phyloP scores from a whole-genome alignment of 2,797 vertebrate genomes.

The Mycteria americana region DNA sequence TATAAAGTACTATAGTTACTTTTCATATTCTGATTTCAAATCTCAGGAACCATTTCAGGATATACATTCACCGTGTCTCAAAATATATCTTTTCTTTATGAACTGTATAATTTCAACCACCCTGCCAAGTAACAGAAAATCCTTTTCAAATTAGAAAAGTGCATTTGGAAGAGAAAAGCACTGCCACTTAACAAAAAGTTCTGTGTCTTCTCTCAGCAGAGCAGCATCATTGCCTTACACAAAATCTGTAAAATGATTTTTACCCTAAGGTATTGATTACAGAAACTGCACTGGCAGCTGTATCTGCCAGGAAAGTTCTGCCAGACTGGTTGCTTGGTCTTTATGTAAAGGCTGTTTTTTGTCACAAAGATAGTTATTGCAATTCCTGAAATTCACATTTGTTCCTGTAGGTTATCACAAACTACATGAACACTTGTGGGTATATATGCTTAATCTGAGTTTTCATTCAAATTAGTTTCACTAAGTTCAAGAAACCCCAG shows the following conservation, averaged over 20 bases:
- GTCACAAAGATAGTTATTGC: not conserved
- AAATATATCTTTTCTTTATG: not conserved
- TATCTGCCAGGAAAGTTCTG: not conserved
- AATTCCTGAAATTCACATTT: not conserved
- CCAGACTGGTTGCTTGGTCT: not conserved
- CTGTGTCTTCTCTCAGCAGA: not conserved
- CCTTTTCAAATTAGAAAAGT: not conserved
- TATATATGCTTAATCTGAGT: not conserved
- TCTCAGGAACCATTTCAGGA: not conserved
- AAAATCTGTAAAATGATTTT: not conserved
- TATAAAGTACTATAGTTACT: not conserved
- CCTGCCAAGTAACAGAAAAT: not conserved
- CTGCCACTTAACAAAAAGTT: not conserved
- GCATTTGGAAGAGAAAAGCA: not conserved
- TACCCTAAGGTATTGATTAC: not conserved
- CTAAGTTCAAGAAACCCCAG: rapidly evolving
- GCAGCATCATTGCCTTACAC: not conserved
- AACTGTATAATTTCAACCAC: not conserved
- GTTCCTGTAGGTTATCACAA: not conserved
- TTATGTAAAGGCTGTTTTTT: not conserved
- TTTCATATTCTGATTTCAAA: not conserved
- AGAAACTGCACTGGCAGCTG: not conserved
- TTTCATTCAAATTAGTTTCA: not conserved
- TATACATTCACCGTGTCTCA: not conserved
- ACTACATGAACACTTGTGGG: not conserved